Base-by-base conservation (phyloP, 2,113 vertebrate species). In the Saiga tatarica region DNA sequence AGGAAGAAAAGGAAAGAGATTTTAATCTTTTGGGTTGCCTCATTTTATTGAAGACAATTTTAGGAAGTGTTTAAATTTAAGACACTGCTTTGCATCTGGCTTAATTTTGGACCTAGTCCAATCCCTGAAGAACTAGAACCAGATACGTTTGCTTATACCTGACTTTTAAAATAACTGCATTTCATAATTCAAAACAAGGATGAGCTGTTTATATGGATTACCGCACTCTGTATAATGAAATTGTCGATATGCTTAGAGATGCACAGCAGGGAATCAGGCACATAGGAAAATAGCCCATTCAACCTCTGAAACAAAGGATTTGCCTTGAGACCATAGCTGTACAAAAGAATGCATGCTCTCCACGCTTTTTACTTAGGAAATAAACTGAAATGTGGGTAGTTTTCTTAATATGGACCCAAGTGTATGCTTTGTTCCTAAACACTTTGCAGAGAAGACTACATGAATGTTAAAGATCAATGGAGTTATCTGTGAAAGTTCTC, bases 11-110 rank as follows among this genome's bases (percentile, higher is more conserved):
- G 25, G 87, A 97, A 47, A 96, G 96, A 89, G 83, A 33, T 97
- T 98, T 98, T 98, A 98, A 98, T 99, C 94, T 98, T 98, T 96
- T 97, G 96, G 90, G 96, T 98, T 96, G 98, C 96, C 95, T 98
- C 57, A 83, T 98, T 98, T 98, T 98, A 85, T 76, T 39, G 97
- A 98, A 98, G 60, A 98, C 92, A 98, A 97, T 98, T 98, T 98
- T 96, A 95, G 93, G 89, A 97, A 98, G 23, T 98, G 85, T 98
- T 98, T 98, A 98, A 98, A 89, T 97, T 78, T 97, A 96, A 97
- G 95, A 95, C 74, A 62, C 94, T 95, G 26, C 17, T 97, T 55
- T 96, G 52, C n/a, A 83, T 97, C 87, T 96, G 97, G 97, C 84
- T 86, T 96, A 95, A 97, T 89, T 96, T 98, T 98, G 98, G 96